phyloP scores from a whole-genome alignment of 2,797 vertebrate genomes.

The Protosalanx chinensis region DNA sequence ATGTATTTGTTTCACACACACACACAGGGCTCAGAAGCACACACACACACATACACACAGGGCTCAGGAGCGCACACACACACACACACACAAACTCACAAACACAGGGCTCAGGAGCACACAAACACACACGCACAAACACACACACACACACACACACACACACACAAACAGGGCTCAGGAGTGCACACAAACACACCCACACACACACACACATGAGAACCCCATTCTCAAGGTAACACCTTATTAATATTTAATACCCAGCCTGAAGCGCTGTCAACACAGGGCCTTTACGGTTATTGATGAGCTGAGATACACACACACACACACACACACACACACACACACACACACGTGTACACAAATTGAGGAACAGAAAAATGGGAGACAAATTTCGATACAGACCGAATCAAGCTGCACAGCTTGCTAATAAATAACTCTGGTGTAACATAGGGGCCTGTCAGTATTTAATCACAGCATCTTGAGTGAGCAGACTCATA shows the following conservation, averaged over 20 bases:
- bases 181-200: slow-evolving; percentile 1
- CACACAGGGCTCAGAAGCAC: too few relatives aligned
- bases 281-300: too few relatives aligned
- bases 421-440: slow-evolving; percentile 33
- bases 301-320: not conserved
- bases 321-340: slow-evolving; percentile 11
- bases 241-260: too few relatives aligned
- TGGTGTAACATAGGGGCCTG: slow-evolving; percentile 16
- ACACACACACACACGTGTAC: slow-evolving; percentile 12
- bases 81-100: slow-evolving; percentile 9
- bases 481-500: not conserved
- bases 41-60: not conserved
- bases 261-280: too few relatives aligned
- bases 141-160: not conserved
- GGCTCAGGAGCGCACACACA: not conserved
- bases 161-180: not conserved
- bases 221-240: not conserved
- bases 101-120: not conserved
- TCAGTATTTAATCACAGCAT: slow-evolving; percentile 39
- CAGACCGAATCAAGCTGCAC: not conserved
- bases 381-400: not conserved
- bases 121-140: not conserved
- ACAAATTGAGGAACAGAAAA: slow-evolving; percentile 5
- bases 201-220: slow-evolving; percentile 9
- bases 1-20: not conserved